Evolutionary conservation across 2,888 invertebrate species (phyloP).

Genomic region (Acleris sparsana): DNA sequence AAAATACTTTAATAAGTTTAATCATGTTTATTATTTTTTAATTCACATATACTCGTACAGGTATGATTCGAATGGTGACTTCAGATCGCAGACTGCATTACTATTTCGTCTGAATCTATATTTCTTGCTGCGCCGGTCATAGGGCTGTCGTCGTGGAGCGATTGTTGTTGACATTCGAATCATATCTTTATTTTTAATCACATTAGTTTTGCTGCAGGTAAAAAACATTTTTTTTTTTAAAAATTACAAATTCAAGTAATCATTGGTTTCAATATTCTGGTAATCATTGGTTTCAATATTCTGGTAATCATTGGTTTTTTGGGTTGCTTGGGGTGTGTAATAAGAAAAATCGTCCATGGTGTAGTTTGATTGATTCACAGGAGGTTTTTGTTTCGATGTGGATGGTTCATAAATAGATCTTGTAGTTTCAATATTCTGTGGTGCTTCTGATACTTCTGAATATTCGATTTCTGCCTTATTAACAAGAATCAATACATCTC

Average conservation of each 20-base stretch:
- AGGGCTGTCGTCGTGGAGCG: too few relatives aligned
- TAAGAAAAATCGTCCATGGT: constrained; percentile 43
- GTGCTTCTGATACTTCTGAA: constrained; percentile 41
- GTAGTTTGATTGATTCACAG: constrained; percentile 42
- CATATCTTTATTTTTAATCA: too few relatives aligned
- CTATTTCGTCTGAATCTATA: too few relatives aligned
- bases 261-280: constrained; percentile 3
- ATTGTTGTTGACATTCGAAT: too few relatives aligned
- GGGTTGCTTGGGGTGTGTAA: constrained; percentile 41
- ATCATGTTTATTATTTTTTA: constrained; percentile 33
- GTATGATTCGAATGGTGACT: constrained; percentile 40
- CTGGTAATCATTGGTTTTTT: constrained; percentile 27
- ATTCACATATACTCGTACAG: constrained; percentile 40
- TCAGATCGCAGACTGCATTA: constrained; percentile 30
- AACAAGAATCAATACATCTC: constrained; percentile 40
- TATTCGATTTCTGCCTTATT: constrained; percentile 41
- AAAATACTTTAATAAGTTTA: constrained; percentile 39
- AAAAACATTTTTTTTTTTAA: too few relatives aligned
- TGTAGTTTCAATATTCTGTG: constrained; percentile 40
- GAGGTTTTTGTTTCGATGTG: constrained; percentile 41
- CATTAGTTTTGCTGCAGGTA: too few relatives aligned
- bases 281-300: constrained; percentile 20
- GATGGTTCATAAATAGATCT: constrained; percentile 40
- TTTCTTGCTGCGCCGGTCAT: too few relatives aligned
- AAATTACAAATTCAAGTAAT: too few relatives aligned